phyloP scores from a whole-genome alignment of 2,797 vertebrate genomes.

The Helicolenus hilgendorfi region DNA sequence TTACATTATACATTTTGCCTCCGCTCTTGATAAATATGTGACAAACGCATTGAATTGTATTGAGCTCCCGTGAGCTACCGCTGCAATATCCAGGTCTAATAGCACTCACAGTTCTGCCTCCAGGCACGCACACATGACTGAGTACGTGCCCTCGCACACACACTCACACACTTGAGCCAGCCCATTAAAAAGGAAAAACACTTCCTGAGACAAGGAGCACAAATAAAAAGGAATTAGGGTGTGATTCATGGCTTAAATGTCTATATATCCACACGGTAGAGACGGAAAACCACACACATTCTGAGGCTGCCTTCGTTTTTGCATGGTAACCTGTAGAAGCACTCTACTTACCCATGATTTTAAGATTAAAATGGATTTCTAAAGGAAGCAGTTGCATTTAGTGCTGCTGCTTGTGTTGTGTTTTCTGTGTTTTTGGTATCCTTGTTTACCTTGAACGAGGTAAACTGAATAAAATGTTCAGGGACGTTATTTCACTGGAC shows the following conservation, averaged over 20 bases:
- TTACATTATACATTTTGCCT: conserved; percentile 55
- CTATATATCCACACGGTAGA: background rate
- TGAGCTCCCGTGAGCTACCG: conserved; percentile 66
- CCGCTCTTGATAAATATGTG: conserved; percentile 75
- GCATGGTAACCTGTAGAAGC: background rate
- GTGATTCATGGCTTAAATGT: conserved; percentile 63
- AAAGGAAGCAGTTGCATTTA: background rate
- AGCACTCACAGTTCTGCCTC: conserved; percentile 67
- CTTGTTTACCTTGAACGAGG: background rate
- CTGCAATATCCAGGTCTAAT: conserved; percentile 79
- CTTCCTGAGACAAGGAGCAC: conserved; percentile 47
- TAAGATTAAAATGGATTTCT: conserved; percentile 6
- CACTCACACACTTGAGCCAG: background rate
- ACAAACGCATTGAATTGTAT: conserved; percentile 60
- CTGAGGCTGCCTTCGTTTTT: conserved; percentile 19
- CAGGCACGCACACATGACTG: conserved; percentile 47
- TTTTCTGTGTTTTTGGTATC: background rate
- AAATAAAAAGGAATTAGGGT: conserved; percentile 72
- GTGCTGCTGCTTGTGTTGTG: background rate
- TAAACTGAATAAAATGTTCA: background rate
- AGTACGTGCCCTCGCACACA: conserved; percentile 7
- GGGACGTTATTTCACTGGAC: background rate
- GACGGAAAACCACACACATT: background rate
- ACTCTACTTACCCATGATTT: background rate
- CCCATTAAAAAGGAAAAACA: conserved; percentile 53